Conservation (phyloP, 1,140 invertebrate species). For the Lordiphosa collinella region DNA sequence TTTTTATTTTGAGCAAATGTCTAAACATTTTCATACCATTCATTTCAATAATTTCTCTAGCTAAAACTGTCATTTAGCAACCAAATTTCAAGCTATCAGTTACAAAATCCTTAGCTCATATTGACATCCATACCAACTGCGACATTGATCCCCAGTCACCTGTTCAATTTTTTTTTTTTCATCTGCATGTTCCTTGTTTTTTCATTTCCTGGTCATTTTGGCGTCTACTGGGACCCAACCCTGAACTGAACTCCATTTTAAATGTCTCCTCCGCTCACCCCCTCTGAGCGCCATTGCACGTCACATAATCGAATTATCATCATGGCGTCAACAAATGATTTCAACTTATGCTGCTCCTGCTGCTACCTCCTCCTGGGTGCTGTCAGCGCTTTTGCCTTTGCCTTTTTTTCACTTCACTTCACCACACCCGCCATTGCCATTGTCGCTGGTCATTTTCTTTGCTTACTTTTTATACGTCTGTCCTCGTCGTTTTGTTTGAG, state of each 20-base stretch:
- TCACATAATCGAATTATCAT: slow-evolving; percentile 75
- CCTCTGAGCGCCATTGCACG: slow-evolving; percentile 22
- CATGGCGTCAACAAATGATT: slow-evolving; percentile 77
- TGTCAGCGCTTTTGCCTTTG: slow-evolving; percentile 36
- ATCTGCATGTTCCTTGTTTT: background rate
- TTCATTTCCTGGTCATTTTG: slow-evolving; percentile 2
- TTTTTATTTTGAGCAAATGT: no score
- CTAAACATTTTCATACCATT: no score
- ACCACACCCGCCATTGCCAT: slow-evolving; percentile 52
- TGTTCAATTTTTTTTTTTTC: background rate
- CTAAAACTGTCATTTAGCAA: no score
- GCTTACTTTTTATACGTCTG: slow-evolving; percentile 39
- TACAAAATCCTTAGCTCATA: no score
- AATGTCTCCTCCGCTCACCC: background rate
- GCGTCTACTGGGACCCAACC: background rate
- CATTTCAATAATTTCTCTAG: no score
- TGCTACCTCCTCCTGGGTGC: slow-evolving; percentile 2
- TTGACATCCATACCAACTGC: no score
- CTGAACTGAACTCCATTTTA: slow-evolving; percentile 12
- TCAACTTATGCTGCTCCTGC: slow-evolving; percentile 44
- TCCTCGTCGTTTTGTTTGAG: slow-evolving; percentile 64
- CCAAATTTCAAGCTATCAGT: no score
- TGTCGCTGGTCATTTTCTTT: slow-evolving; percentile 72
- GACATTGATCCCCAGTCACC: slow-evolving; percentile 10
- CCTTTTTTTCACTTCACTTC: slow-evolving; percentile 67